A percentile compares a stretch with the other conserved stretches of the same genome.
phyloP scores from a whole-genome alignment of 2,797 vertebrate species.

The Crenichthys baileyi region DNA sequence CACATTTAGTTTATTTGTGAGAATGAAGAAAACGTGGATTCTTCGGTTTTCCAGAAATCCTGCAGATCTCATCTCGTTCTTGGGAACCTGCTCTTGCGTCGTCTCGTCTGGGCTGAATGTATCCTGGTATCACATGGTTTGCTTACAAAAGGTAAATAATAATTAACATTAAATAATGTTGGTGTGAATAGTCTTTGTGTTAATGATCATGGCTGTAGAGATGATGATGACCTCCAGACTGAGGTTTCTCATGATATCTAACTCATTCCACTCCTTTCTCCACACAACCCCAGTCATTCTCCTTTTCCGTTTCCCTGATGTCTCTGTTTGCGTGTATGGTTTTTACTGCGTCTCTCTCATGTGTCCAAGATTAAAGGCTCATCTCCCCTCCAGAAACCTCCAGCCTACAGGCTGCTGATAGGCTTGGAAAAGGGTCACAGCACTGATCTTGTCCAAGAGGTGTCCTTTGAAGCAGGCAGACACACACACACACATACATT shows the following conservation, averaged over 20 bases:
- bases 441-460: slow-evolving; percentile 76
- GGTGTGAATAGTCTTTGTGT: background rate
- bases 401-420: slow-evolving; percentile 76
- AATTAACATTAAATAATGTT: background rate
- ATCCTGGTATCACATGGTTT: background rate
- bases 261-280: slow-evolving; percentile 24
- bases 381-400: slow-evolving; percentile 69
- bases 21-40: too few species aligned
- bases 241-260: background rate
- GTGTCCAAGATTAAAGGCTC: slow-evolving; percentile 76
- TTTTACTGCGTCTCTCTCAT: slow-evolving; percentile 43
- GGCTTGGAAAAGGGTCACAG: slow-evolving; percentile 72
- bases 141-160: background rate
- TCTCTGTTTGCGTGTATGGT: slow-evolving; percentile 22
- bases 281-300: slow-evolving; percentile 21
- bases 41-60: too few species aligned
- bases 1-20: too few species aligned
- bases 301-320: background rate
- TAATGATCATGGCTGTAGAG: background rate
- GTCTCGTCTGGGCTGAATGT: too few species aligned
- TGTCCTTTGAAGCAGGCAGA: slow-evolving; percentile 76
- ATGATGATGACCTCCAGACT: background rate
- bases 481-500: slow-evolving; percentile 24
- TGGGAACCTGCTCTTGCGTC: too few species aligned
- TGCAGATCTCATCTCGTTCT: too few species aligned